These are phyloP conservation scores for Lithobates sylvaticus DNA, from an alignment of 2,797 vertebrate species.

Conservation along the genomic window DNA sequence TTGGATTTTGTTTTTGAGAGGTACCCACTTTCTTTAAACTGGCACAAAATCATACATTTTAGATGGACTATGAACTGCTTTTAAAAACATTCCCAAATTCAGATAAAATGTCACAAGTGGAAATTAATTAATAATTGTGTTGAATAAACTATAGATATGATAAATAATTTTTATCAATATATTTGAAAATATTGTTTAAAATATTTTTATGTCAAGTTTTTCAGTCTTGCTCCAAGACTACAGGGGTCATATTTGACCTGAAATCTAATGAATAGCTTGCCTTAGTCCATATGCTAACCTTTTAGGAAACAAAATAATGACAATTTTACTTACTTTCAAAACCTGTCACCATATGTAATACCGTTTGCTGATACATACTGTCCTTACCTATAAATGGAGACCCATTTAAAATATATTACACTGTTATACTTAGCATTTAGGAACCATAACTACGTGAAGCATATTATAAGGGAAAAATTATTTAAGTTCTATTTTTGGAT, in stretches of 20 bases:
- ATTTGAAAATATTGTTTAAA: background rate
- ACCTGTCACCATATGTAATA: slow-evolving; percentile 3
- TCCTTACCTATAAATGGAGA: slow-evolving; percentile 38
- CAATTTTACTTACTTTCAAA: background rate
- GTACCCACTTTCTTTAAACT: no score
- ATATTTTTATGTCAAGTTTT: no score
- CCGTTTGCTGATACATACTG: slow-evolving; percentile 20
- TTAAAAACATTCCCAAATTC: no score
- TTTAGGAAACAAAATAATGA: background rate
- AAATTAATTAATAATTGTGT: no score
- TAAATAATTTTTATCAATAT: background rate
- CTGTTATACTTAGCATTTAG: slow-evolving; percentile 24
- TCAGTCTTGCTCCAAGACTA: no score
- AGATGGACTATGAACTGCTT: no score
- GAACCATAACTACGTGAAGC: slow-evolving; percentile 34
- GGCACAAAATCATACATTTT: no score
- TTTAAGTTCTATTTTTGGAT: slow-evolving; percentile 48
- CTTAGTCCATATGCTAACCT: no score
- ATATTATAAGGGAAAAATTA: slow-evolving; percentile 52
- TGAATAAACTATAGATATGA: background rate
- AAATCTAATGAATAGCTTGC: no score
- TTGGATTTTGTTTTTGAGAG: no score
- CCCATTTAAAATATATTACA: slow-evolving; percentile 35
- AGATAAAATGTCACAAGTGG: no score
- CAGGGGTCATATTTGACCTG: no score